Base-by-base conservation (phyloP, 2,888 invertebrate species). In the Polydrusus pterygomalis region DNA sequence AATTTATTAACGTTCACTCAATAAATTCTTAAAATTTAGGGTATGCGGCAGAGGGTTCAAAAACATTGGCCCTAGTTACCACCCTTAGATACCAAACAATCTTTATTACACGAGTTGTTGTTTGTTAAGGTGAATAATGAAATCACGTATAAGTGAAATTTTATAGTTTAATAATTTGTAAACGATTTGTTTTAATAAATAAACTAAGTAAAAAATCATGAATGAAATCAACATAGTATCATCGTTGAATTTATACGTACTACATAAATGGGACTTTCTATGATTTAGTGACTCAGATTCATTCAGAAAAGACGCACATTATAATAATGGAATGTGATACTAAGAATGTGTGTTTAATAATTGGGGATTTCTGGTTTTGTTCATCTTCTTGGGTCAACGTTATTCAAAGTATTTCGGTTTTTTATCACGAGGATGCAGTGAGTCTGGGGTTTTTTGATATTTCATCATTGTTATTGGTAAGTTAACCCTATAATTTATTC, bases 71-170 rank as follows among this genome's bases (percentile, higher is more conserved):
- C 73, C 1, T 75, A 56, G 75, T 56, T 54, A 75, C 75, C 40
- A 18, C 49, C 75, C 75, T 58, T 75, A 34, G 75, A 70, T 70
- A 75, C 75, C 70, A 75, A 75, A 70, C 70, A 74, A 54, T 34
- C 13, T 67, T 49, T 45, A 47, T 49, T 34, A 15, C 15, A 34
- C 6, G 0, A 20, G 49, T 18, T 51, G 1, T 45, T n/a, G n/a
- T n/a, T n/a, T n/a, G n/a, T n/a, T n/a, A n/a, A n/a, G n/a, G n/a
- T n/a, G n/a, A n/a, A n/a, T n/a, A n/a, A n/a, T n/a, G n/a, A n/a
- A n/a, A n/a, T n/a, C n/a, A n/a, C n/a, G n/a, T n/a, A 11, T n/a
- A 25, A 25, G 25, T 25, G 25, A 25, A 25, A n/a, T n/a, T 25
- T 25, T 25, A 25, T 25, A 25, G 5, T 5, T 25, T 25, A 25